Evolutionary conservation across 2,888 invertebrate genomes (phyloP), one percentile per base, ranked within the genome.

Genomic region (Dolichomitus sp.): DNA sequence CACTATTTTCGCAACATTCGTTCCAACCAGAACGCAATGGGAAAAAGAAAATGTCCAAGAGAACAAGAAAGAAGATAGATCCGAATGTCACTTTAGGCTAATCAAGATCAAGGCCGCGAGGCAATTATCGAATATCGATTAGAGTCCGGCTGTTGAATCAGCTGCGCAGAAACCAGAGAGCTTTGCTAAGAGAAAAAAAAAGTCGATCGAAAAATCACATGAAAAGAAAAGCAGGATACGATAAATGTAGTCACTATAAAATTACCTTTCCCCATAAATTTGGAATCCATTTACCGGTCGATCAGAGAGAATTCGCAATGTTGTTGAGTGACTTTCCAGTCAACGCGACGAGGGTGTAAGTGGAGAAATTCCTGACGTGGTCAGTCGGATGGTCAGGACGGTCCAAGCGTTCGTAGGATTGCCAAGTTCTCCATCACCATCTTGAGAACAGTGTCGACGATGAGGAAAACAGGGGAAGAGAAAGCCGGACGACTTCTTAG

Each of bases 101-200:
- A 72, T 78, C 78, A 45, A 65, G 72, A 79, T 72, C 37, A 1
- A 19, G 40, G 5, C 37, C 17, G 48, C 54, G 57, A 72, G 65
- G 72, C 77, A 79, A 79, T 79, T 79, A 79, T 79, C 79, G 79
- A 79, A 73, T 73, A 66, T 79, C 79, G 79, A 66, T 79, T 73
- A 79, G 54, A 45, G 66, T 45, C 42, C 19, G 65, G 17, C 14
- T 30, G 59, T 17, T 57, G 45, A 30, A 66, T 37, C 19, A 9
- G 33, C n/a, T 37, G 37, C 54, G 4, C 14, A 40, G 63, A 63
- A 52, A 19, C 52, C 54, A 23, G 37, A 17, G 19, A 48, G 19
- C 66, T 61, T 68, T 50, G 14, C 19, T 42, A 27, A 33, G 37
- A 72, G n/a, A 48, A 40, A 59, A 50, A 59, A 50, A 57, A 59